Base-by-base conservation (phyloP, 2,113 vertebrate genomes). In the Prochilodus magdalenae region DNA sequence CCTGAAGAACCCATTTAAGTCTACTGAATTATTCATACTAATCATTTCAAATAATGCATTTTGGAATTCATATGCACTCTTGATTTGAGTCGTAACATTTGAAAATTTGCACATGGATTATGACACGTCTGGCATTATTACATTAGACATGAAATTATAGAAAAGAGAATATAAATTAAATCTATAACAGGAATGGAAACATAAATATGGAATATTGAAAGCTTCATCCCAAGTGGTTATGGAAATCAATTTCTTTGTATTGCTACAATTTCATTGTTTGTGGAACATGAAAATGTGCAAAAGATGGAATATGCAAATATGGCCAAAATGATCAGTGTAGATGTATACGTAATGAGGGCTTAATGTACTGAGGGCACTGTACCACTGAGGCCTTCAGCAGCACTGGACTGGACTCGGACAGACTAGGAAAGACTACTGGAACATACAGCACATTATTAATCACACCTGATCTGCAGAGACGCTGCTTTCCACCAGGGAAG, bases 21-120 rank as follows among this genome's bases (percentile, higher is more conserved):
- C 63, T 44, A 73, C 57, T 63, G 30, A 82, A 82, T 78, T 53
- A 72, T 74, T 74, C 8, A 80, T 80, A 16, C 30, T 4, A 80
- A 73, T 73, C 27, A 27, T 53, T 80, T 63, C 53, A 65, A 80
- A 53, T 30, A 63, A 80, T 73, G 69, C 4, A 24, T 63, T 62
- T 40, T 40, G 66, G 29, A 69, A 44, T 5, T 65, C 14, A 7
- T 44, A 11, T 33, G 30, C 29, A 57, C 55, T 57, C 14, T n/a
- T 62, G 57, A 44, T 76, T 0, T 22, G 44, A 63, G 40, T 73
- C 27, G 49, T 59, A 26, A 18, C 22, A 49, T 47, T 33, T 22
- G n/a, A 13, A 30, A 80, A 33, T 11, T 22, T 67, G 62, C 29
- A 67, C 29, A 67, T 33, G 65, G 65, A 69, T 69, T n/a, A 40